These are phyloP conservation scores for Passerina amoena DNA, from an alignment of 2,113 vertebrate species.

Conservation along the genomic window DNA sequence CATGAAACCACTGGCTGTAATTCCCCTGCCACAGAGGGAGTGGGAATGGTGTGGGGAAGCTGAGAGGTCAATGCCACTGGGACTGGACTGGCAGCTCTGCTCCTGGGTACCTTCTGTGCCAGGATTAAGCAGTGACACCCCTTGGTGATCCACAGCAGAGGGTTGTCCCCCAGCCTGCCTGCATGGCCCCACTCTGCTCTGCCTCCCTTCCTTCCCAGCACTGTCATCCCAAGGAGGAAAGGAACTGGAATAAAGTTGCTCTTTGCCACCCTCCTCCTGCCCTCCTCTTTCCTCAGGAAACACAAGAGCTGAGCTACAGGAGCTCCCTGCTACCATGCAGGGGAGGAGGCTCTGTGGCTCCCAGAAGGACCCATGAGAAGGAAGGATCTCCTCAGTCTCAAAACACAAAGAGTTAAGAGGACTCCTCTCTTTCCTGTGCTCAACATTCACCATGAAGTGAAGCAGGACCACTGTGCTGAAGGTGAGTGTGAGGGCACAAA, in stretches of 20 bases:
- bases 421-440: not conserved
- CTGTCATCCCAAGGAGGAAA: not conserved
- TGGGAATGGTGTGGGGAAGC: not conserved
- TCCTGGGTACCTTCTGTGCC: not conserved
- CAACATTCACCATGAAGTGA: not conserved
- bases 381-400: not conserved
- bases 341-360: not conserved
- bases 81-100: not conserved
- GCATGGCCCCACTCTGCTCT: not conserved
- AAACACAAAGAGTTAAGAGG: not conserved
- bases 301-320: not conserved
- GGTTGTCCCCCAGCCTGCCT: not conserved
- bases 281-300: not conserved
- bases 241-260: not conserved
- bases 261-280: not conserved
- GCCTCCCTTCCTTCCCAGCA: not conserved
- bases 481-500: not conserved
- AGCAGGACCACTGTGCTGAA: not conserved
- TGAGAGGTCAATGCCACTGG: not conserved
- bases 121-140: not conserved
- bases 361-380: not conserved
- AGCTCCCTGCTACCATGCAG: not conserved
- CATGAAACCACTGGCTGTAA: not conserved
- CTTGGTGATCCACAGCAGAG: not conserved
- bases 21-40: not conserved